These are phyloP conservation scores for Luscinia megarhynchos DNA, from an alignment of 2,797 vertebrate genomes.

Conservation along the genomic window DNA sequence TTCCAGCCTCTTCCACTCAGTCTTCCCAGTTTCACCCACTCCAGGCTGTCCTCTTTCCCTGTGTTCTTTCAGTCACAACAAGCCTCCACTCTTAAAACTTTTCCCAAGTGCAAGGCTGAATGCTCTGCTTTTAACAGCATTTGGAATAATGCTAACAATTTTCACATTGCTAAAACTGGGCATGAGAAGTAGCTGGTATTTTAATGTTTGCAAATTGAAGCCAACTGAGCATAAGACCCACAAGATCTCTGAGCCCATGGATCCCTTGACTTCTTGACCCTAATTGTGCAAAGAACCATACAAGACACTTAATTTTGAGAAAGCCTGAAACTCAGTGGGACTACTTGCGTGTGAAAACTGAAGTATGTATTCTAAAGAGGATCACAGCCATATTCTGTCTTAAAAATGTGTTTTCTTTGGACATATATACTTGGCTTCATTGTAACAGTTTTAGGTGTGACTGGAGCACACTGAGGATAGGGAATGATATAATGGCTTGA, in stretches of 20 bases:
- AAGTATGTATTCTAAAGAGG: not conserved
- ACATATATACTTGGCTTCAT: not conserved
- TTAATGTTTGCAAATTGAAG: not conserved
- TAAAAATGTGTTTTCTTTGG: constrained; percentile 21
- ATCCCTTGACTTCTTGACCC: not conserved
- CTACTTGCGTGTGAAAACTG: not conserved
- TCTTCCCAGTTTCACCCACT: not conserved
- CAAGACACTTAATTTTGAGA: not conserved
- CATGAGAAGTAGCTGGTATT: not conserved
- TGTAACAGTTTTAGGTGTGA: not conserved
- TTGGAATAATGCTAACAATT: not conserved
- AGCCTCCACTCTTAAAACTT: not conserved
- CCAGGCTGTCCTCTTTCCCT: not conserved
- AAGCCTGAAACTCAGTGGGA: not conserved
- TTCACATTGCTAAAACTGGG: not conserved
- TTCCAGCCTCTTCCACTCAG: not conserved
- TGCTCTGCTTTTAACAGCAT: not conserved
- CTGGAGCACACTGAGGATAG: not conserved
- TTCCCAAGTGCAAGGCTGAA: not conserved
- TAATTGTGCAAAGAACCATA: not conserved
- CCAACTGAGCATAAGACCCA: not conserved
- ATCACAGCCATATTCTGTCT: not conserved
- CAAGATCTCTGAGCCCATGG: not conserved
- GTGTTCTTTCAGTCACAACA: not conserved
- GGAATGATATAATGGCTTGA: not conserved